Base-by-base conservation (phyloP, 2,113 vertebrate genomes). In the human (Homo sapiens) region DNA sequence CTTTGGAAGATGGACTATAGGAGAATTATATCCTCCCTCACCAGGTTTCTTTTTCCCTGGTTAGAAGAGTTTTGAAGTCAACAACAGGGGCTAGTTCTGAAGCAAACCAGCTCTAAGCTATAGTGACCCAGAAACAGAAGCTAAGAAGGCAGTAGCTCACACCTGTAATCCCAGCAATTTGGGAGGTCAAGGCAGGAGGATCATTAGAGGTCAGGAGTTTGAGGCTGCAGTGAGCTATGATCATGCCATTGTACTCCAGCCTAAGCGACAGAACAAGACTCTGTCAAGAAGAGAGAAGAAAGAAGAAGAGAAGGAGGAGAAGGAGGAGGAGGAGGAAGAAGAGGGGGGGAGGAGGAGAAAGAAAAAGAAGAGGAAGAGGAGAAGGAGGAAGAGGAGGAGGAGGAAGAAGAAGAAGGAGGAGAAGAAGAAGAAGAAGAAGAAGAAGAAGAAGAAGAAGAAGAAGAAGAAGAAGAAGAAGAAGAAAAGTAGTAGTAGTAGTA, bases 301-400 rank as follows among this genome's bases (percentile, higher is more conserved):
- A 25, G 0, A 64, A 64, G 61, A 2, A 61, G 20, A 13, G 61
- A 13, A 64, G 30, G 61, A 64, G 12, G 12, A 64, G 12, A 1
- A 64, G 12, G 27, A 61, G 10, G 10, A 27, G 27, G 1, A 64
- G 0, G 8, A 61, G 1, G 4, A 61, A 1, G 3, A 61, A 3
- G 0, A 61, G 23, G 22, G 40, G 4, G 40, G 40, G 40, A 40
- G 40, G 4, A 25, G 16, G 1, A 17, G 3, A 9, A 2, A 0
- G 23, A 25, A 0, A 9, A 9, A 1, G 59, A 11, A 0, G 10
- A 27, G 1, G 57, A 20, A 1, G 22, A 1, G 17, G 17, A 0
- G 18, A 5, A 8, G 7, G 8, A 57, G 8, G 50, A 50, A 2
- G 50, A 50, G 14, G 50, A 14, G 14, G 50, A 50, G 50, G 50